phyloP scores from a whole-genome alignment of 2,113 vertebrate genomes.

The Pterophyllum scalare region DNA sequence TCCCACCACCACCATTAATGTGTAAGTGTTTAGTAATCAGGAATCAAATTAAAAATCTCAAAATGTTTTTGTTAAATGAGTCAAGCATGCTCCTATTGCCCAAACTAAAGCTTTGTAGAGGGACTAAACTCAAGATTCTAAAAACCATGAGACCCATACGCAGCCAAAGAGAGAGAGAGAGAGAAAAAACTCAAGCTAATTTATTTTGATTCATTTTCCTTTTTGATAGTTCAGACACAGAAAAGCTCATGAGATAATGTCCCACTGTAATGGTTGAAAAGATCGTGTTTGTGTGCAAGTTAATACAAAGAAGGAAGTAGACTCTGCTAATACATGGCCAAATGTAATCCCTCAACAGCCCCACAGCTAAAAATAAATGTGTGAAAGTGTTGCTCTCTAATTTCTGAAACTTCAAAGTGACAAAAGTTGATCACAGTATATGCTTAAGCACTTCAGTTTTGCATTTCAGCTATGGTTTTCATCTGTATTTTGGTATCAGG shows the following conservation, averaged over 20 bases:
- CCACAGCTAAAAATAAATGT: not conserved
- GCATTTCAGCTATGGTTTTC: not conserved
- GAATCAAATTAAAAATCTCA: not conserved
- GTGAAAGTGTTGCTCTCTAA: not conserved
- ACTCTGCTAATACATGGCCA: not conserved
- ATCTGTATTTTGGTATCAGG: not conserved
- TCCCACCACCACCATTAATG: not conserved
- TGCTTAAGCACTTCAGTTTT: not conserved
- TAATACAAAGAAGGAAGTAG: constrained; percentile 35
- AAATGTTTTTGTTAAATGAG: too few species aligned
- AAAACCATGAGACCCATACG: not conserved
- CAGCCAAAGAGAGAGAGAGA: not conserved
- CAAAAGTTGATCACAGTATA: not conserved
- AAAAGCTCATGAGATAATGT: not conserved
- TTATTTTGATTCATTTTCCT: not conserved
- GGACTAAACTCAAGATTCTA: too few species aligned
- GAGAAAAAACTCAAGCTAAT: not conserved
- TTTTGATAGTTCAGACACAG: not conserved
- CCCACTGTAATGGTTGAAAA: not conserved
- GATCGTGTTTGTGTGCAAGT: not conserved
- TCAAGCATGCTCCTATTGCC: too few species aligned
- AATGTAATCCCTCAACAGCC: not conserved
- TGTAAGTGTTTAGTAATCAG: not conserved
- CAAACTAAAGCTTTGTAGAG: too few species aligned
- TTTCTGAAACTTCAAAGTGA: not conserved